Conservation (phyloP, 2,888 invertebrate species). For the Caradrina kadenii region DNA sequence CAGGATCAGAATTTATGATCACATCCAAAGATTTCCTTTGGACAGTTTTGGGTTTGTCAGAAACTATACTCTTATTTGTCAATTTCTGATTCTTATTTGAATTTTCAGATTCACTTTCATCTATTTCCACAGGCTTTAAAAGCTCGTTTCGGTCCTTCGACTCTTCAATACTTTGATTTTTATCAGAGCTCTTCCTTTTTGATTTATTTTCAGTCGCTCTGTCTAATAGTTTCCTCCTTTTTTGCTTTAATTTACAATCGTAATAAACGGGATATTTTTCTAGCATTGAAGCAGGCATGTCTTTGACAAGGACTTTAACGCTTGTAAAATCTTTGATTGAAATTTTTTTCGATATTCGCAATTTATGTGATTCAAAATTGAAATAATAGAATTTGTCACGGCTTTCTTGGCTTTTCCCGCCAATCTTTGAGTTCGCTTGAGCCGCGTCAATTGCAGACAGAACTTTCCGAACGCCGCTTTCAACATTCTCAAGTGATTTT, state of each 20-base stretch:
- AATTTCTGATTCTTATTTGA: conserved; percentile 3
- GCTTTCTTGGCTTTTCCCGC: conserved; percentile 64
- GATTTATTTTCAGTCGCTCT: conserved; percentile 16
- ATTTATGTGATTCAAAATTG: conserved; percentile 72
- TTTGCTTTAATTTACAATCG: conserved; percentile 79
- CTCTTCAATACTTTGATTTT: conserved; percentile 14
- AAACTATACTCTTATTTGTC: conserved; percentile 16
- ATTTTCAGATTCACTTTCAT: conserved; percentile 17
- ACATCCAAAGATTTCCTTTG: not conserved
- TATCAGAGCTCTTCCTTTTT: conserved; percentile 29
- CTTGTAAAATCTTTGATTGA: conserved; percentile 80
- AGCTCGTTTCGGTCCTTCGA: not conserved
- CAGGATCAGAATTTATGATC: not conserved
- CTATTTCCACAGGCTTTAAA: conserved; percentile 10
- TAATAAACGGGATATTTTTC: conserved; percentile 83
- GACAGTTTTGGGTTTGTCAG: conserved; percentile 3
- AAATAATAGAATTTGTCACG: conserved; percentile 71
- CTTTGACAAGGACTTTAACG: conserved; percentile 76
- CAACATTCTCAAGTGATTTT: conserved; percentile 86
- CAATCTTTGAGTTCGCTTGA: conserved; percentile 67
- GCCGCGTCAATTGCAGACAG: conserved; percentile 72
- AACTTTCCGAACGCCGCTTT: conserved; percentile 80
- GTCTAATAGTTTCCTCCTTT: conserved; percentile 61
- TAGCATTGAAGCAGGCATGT: conserved; percentile 72
- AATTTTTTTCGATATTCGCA: conserved; percentile 79